phyloP scores from a whole-genome alignment of 2,888 invertebrate genomes.

The Tetranychus truncatus region DNA sequence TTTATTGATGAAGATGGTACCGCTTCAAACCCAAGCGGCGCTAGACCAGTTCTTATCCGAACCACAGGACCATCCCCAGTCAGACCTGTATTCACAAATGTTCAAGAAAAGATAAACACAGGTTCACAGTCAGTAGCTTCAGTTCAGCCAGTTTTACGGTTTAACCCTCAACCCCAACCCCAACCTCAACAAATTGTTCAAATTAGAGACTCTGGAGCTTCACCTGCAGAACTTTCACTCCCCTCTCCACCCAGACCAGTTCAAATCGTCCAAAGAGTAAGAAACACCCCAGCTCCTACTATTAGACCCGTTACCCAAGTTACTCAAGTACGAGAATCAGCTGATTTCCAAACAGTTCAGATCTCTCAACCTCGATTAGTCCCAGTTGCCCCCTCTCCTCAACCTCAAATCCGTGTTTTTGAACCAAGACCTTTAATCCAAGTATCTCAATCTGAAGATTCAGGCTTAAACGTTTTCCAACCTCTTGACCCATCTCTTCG shows the following conservation, averaged over 20 bases:
- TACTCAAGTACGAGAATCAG: background rate
- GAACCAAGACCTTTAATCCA: background rate
- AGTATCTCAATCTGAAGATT: background rate
- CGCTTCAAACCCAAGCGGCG: too few relatives aligned
- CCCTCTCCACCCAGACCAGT: background rate
- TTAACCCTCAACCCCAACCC: too few relatives aligned
- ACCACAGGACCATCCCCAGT: background rate
- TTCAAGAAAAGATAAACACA: background rate
- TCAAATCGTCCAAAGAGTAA: background rate
- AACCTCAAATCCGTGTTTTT: background rate
- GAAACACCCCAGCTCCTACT: background rate
- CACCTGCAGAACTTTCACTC: background rate
- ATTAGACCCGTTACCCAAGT: background rate
- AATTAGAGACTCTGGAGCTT: background rate
- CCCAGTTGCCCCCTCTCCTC: background rate
- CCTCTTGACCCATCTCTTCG: background rate
- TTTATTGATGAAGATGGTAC: too few relatives aligned
- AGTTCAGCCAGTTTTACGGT: background rate
- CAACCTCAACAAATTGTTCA: background rate
- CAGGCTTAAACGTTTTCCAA: background rate
- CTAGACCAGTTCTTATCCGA: background rate
- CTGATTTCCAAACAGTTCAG: background rate
- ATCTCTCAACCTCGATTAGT: background rate
- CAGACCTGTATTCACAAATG: background rate
- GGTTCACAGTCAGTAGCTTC: background rate